Evolutionary conservation across 2,888 invertebrate species (phyloP), one percentile per base, ranked within the genome.

Genomic region (Eupeodes luniger): DNA sequence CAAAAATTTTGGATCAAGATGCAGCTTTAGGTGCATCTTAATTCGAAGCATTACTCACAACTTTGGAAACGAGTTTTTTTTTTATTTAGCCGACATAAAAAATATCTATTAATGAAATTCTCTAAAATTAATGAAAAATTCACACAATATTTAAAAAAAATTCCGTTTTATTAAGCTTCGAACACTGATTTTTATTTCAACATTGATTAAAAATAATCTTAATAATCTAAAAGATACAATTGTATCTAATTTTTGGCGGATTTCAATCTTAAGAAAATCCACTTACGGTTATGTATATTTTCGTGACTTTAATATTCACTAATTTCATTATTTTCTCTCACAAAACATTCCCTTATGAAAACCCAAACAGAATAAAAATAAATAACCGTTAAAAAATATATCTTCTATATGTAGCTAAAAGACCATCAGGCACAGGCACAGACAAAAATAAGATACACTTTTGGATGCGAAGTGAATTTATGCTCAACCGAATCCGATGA

Each of bases 401-500:
- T 69, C 36, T 53, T 55, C 40, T 55, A 47, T 55, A 47, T 55
- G 9, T 27, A 40, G 27, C 12, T 55, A 12, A 40, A 47, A 16
- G 27, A 47, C 40, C 40, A 27, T 27, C 27, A 27, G 27, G 27
- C n/a, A 53, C 40, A n/a, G 14, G 51, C 57, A 53, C n/a, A 53
- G n/a, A 27, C 27, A 27, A 44, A 16, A 72, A 57, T 64, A 36
- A 40, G 16, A 64, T 57, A 51, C 40, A n/a, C 44, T 64, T 40
- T 55, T 66, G 59, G 14, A 61, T 64, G 55, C 81, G 55, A 67
- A 79, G 47, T 57, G 57, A 81, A 62, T 59, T 70, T 75, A 57
- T 64, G 36, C 59, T 59, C 76, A 78, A 89, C 89, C 85, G 82
- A 85, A 72, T 81, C 70, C 85, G 81, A 85, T 85, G 89, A 75